A percentile compares a stretch with the other conserved stretches of the same genome.
These are phyloP conservation scores for Siphlonurus alternatus DNA, from an alignment of 2,888 invertebrate genomes.

Conservation along the genomic window DNA sequence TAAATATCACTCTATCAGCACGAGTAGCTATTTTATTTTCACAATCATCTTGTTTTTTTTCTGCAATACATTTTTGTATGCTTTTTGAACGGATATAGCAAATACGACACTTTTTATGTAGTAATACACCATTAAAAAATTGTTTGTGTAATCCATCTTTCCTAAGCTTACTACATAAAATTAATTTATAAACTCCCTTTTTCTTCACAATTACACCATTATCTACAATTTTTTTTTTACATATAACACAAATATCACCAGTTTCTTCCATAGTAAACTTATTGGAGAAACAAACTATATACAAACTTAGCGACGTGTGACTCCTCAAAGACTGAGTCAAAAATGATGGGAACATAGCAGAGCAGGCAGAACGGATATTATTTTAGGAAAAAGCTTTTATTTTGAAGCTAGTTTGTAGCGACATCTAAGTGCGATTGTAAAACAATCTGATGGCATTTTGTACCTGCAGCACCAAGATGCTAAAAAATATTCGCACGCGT, in stretches of 20 bases:
- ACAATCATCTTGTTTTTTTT: too few relatives aligned
- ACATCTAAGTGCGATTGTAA: too few relatives aligned
- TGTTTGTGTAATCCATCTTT: neutral
- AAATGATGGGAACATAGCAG: too few relatives aligned
- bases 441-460: too few relatives aligned
- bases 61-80: too few relatives aligned
- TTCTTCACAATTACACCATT: neutral
- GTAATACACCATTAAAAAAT: neutral
- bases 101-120: neutral
- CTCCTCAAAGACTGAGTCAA: neutral
- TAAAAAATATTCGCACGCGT: too few relatives aligned
- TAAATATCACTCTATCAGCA: neutral
- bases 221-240: neutral
- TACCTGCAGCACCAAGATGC: too few relatives aligned
- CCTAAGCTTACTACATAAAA: neutral
- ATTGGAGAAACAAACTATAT: too few relatives aligned
- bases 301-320: neutral
- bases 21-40: too few relatives aligned
- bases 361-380: too few relatives aligned
- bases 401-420: too few relatives aligned
- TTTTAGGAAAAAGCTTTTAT: too few relatives aligned
- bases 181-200: neutral
- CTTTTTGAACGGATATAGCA: neutral
- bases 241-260: neutral
- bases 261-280: neutral